Evolutionary conservation across 2,888 invertebrate species (phyloP), one percentile per base, ranked within the genome.

Genomic region (Cephus runcator): DNA sequence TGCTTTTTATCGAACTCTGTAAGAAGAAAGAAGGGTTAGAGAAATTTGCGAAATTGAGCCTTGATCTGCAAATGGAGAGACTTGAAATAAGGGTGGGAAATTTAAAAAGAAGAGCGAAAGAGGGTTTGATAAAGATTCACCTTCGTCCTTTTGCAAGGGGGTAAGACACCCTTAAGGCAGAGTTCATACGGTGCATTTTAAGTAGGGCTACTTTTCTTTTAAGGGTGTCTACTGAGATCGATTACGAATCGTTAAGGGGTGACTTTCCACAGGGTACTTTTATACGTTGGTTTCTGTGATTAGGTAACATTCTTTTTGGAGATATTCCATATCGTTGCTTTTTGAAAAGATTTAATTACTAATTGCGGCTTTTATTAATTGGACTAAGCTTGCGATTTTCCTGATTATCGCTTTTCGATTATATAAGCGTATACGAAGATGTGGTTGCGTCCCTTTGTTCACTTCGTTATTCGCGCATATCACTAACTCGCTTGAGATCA

Each of bases 401-500:
- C 9, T 9, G 56, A 56, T 23, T 23, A 76, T 71, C 71, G 30
- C 30, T 30, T 71, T 33, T 23, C 1, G 71, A 34, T 12, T 71
- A 71, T 56, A 9, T 23, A 11, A 30, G 2, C 30, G 30, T 12
- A 3, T 15, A 71, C 34, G 30, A 71, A 71, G 34, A 71, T 11
- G 71, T 30, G 34, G 12, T 30, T 30, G 2, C 4, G 34, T 30
- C 71, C 33, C 71, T 71, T 30, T 76, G 73, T 76, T 69, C 34
- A 30, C 1, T 35, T 35, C 68, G 36, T 33, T 73, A 73, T 56
- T 68, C 75, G 73, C 71, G 76, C 69, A 73, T 75, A 79, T 80
- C 73, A 75, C 76, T 80, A 79, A 80, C 76, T 79, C 79, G 75
- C 74, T 74, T 75, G 76, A 80, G 79, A 79, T 80, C 79, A 80